Percentiles rank a stretch among this genome's conserved stretches.
Evolutionary conservation across 1,140 invertebrate genomes (phyloP).

Genomic region (Halesus radiatus): DNA sequence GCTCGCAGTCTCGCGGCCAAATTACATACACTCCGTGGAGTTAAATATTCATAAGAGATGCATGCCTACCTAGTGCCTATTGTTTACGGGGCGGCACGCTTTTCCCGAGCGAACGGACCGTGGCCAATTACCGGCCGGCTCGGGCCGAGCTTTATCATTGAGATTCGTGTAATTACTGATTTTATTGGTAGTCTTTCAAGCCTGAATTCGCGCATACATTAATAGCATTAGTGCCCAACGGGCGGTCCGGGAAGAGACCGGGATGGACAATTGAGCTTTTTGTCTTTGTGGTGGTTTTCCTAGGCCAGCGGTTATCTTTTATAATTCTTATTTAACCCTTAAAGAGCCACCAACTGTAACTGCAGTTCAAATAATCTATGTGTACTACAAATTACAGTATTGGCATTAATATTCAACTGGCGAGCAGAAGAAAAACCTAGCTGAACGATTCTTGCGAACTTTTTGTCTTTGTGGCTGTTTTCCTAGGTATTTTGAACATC

Average conservation of each 20-base stretch:
- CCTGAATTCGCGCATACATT: constrained; percentile 17
- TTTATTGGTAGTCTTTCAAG: constrained; percentile 27
- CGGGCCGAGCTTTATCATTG: constrained; percentile 36
- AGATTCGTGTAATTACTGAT: constrained; percentile 37
- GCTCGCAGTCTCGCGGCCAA: constrained; percentile 7
- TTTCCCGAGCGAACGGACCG: constrained; percentile 36
- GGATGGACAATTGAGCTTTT: not conserved
- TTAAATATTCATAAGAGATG: constrained; percentile 42
- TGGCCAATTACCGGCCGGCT: constrained; percentile 49
- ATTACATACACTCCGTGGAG: constrained; percentile 24
- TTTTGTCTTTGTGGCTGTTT: too few relatives aligned
- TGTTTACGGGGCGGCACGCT: constrained; percentile 33
- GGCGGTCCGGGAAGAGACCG: constrained; percentile 11
- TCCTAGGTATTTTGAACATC: too few relatives aligned
- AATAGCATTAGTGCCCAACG: not conserved
- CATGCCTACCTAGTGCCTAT: constrained; percentile 13
- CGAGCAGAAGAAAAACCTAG: too few relatives aligned
- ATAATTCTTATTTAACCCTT: not conserved
- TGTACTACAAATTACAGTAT: too few relatives aligned
- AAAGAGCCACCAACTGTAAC: not conserved
- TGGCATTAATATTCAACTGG: too few relatives aligned
- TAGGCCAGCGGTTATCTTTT: not conserved
- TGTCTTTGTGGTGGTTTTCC: not conserved
- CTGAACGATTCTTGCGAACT: too few relatives aligned
- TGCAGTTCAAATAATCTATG: not conserved